These are phyloP conservation scores for Meganola albula DNA, from an alignment of 2,888 invertebrate genomes.

Conservation along the genomic window DNA sequence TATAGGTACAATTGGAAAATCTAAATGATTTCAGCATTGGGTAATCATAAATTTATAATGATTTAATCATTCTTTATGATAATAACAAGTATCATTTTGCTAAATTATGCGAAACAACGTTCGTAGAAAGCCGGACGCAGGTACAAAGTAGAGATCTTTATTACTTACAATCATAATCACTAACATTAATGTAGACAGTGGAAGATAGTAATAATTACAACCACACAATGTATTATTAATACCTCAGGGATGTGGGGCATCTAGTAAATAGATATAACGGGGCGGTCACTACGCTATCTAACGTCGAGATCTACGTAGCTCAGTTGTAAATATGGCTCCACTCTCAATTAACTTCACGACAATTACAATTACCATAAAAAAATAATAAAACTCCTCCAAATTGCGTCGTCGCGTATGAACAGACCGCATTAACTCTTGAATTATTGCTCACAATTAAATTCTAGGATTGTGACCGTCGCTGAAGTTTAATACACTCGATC, in stretches of 20 bases:
- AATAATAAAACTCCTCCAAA: constrained; percentile 63
- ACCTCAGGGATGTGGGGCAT: constrained; percentile 30
- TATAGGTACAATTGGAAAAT: too few species aligned
- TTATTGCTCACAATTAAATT: constrained; percentile 39
- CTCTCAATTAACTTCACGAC: constrained; percentile 63
- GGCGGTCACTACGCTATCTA: constrained; percentile 42
- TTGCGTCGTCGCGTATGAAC: constrained; percentile 39
- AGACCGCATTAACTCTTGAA: constrained; percentile 34
- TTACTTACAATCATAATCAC: constrained; percentile 9
- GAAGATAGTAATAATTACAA: constrained; percentile 27
- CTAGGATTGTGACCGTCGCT: too few species aligned
- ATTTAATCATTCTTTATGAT: too few species aligned
- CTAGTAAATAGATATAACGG: constrained; percentile 60
- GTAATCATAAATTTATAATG: too few species aligned
- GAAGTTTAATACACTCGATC: too few species aligned
- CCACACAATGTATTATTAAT: constrained; percentile 30
- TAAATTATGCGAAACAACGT: neutral
- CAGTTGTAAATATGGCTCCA: constrained; percentile 57
- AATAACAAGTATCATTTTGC: neutral
- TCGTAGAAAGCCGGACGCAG: neutral
- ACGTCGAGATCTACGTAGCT: constrained; percentile 46
- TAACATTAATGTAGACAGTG: constrained; percentile 13
- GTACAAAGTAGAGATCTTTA: constrained; percentile 3
- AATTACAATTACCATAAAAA: constrained; percentile 69
- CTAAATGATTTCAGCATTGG: too few species aligned